Evolutionary conservation across 1,140 invertebrate species (phyloP).

Genomic region (Dendroctonus valens): DNA sequence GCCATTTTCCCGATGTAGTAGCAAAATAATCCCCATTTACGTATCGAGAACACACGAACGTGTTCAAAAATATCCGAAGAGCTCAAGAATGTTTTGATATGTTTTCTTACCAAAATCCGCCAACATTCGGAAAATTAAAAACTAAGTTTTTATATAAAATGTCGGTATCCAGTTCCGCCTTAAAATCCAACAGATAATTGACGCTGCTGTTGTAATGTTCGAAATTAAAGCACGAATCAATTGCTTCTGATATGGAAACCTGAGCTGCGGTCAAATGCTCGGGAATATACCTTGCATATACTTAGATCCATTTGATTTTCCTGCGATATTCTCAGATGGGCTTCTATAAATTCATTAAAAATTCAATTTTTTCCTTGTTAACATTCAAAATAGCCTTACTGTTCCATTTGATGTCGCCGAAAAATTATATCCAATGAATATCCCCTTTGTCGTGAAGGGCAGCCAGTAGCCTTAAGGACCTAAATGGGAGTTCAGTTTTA

Average conservation of each 20-base stretch:
- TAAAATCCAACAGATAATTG: constrained; percentile 16
- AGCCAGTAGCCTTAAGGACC: constrained; percentile 10
- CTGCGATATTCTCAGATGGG: constrained; percentile 14
- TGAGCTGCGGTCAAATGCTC: background rate
- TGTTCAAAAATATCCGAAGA: background rate
- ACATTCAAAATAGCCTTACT: constrained; percentile 7
- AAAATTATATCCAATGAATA: constrained; percentile 21
- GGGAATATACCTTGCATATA: constrained; percentile 21
- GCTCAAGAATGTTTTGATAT: background rate
- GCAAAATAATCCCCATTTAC: background rate
- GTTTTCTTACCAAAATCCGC: constrained; percentile 20
- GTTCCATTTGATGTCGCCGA: constrained; percentile 24
- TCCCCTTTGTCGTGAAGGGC: background rate
- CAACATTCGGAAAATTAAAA: constrained; percentile 3
- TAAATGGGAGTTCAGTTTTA: constrained; percentile 21
- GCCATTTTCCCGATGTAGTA: background rate
- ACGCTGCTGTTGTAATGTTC: constrained; percentile 6
- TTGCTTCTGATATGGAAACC: constrained; percentile 10
- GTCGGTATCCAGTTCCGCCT: constrained; percentile 19
- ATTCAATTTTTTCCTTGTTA: no score
- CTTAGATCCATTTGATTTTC: constrained; percentile 2
- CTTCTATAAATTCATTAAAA: constrained; percentile 5
- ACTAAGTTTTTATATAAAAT: constrained; percentile 21
- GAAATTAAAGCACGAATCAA: constrained; percentile 20
- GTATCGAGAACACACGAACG: background rate